Base-by-base conservation (phyloP, 2,797 vertebrate species). In the Coendou prehensilis region DNA sequence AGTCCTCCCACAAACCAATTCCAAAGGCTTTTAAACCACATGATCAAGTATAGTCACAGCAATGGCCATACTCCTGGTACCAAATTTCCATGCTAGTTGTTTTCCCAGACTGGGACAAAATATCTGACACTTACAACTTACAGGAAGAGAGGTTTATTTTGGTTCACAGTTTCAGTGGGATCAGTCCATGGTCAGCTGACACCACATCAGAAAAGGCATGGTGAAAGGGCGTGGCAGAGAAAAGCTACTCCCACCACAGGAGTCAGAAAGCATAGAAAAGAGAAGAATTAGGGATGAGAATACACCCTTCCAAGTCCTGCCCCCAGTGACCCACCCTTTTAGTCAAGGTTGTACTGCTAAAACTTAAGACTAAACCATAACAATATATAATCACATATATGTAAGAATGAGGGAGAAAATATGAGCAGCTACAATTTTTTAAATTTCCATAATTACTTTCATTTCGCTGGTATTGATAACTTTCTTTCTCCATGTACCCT, bases 381-480 rank as follows among this genome's bases (percentile, higher is more conserved):
- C 17, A 85, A 80, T 80, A 41, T 76, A 80, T 47, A 83, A 75
- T 81, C 33, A 79, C 47, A 67, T 45, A 61, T 26, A 90, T 13
- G 88, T 9, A 61, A 94, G n/a, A 80, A 94, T 0, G 83, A 76
- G 89, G 30, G 52, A 92, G 57, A 95, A 95, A 91, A 93, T 82
- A 71, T 73, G 63, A 85, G 9, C 57, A 95, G 26, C 59, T 33
- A 52, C 6, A 88, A 41, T 59, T 73, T 93, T 97, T 95, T 87
- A 23, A 23, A 73, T 91, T 87, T 87, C 23, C 69, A 20, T 45
- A 76, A 52, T 56, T 73, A 61, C 41, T 89, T 83, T 63, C 59
- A 89, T 45, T 76, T 80, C 63, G 76, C 33, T 94, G 15, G 22
- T 37, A 52, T 56, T 59, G 30, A 28, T 59, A 61, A 87, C 78